phyloP scores from a whole-genome alignment of 37 sponge, comb jelly and placozoan species.

The Spongilla lacustris region DNA sequence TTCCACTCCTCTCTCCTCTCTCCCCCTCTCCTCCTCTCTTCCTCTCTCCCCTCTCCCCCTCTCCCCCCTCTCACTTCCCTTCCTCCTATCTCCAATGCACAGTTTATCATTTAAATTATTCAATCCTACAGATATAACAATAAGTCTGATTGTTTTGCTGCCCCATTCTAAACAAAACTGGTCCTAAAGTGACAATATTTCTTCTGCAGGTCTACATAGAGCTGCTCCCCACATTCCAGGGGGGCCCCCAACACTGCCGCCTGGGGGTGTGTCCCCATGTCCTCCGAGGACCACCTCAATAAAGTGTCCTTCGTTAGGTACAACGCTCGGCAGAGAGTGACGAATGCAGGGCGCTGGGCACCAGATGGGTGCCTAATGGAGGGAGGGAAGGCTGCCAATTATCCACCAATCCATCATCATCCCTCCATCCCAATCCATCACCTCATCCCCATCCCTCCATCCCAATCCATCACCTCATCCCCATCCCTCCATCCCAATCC shows the following conservation, averaged over 20 bases:
- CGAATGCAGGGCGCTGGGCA: constrained; percentile 31
- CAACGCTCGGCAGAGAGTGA: constrained; percentile 22
- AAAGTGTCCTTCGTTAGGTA: constrained; percentile 13
- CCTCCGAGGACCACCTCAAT: constrained; percentile 39
- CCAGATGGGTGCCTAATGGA: background rate
- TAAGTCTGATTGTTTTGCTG: too few relatives aligned
- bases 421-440: background rate
- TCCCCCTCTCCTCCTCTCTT: too few relatives aligned
- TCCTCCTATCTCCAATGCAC: too few relatives aligned
- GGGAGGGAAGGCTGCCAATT: background rate
- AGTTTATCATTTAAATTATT: too few relatives aligned
- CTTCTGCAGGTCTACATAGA: constrained; percentile 26
- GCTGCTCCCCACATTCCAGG: constrained; percentile 12
- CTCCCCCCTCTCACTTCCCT: too few relatives aligned
- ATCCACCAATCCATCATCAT: background rate
- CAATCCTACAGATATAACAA: too few relatives aligned
- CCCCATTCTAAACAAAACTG: too few relatives aligned
- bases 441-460: background rate
- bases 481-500: background rate
- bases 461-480: background rate
- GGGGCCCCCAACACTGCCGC: constrained; percentile 24
- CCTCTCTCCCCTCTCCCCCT: too few relatives aligned
- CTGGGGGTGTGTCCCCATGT: constrained; percentile 5
- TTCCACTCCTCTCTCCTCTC: too few relatives aligned
- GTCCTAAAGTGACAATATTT: constrained; percentile 5